These are phyloP conservation scores for Microcebus tavaratra DNA, from an alignment of 2,113 vertebrate genomes.

Conservation along the genomic window DNA sequence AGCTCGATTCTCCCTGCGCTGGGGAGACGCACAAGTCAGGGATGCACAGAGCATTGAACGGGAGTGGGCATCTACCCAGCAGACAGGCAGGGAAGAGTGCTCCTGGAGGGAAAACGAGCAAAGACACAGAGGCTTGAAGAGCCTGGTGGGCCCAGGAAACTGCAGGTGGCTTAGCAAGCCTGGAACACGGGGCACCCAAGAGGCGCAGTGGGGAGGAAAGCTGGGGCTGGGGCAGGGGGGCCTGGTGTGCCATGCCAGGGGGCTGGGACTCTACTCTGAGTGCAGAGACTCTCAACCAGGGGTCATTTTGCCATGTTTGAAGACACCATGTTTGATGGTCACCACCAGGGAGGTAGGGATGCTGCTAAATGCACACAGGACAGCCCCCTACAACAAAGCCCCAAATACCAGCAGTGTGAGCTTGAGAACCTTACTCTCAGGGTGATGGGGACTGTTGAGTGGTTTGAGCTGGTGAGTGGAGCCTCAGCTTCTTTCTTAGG, in stretches of 20 bases:
- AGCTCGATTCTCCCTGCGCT: fast-evolving
- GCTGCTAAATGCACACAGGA: too few relatives aligned
- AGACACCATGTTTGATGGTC: neutral
- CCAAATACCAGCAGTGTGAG: neutral
- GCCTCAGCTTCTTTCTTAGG: neutral
- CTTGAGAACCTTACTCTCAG: neutral
- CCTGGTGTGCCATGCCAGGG: too few relatives aligned
- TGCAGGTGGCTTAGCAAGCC: fast-evolving
- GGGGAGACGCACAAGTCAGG: neutral
- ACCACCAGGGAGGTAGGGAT: neutral
- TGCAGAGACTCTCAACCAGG: neutral
- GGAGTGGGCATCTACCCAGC: neutral
- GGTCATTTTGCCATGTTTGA: neutral
- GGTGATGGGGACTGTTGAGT: fast-evolving
- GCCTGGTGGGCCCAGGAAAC: too few relatives aligned
- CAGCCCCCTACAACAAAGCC: neutral
- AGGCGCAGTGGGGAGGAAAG: fast-evolving
- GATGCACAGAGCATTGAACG: fast-evolving
- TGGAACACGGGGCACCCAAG: neutral
- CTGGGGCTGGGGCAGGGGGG: fast-evolving
- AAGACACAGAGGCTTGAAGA: neutral
- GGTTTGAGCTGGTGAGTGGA: neutral
- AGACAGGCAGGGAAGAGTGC: neutral
- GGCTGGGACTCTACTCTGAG: fast-evolving
- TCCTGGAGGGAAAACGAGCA: neutral